Conservation (phyloP, 2,888 invertebrate species). For the Eupithecia insigniata region DNA sequence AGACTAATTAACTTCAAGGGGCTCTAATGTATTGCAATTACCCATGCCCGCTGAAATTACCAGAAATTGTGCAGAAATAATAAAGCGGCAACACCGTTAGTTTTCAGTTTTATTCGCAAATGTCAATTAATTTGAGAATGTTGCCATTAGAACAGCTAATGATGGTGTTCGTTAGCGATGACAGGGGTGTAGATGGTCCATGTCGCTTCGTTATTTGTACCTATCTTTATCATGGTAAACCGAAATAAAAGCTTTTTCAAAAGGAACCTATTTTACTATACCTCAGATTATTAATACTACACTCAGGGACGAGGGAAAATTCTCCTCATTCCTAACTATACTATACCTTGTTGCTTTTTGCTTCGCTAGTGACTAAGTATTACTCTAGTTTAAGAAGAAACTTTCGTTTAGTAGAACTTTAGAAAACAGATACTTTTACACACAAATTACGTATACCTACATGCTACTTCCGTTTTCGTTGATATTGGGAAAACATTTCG, state of each 20-base stretch:
- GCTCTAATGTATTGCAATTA: conserved; percentile 64
- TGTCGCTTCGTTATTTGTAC: not conserved
- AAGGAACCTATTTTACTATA: not conserved
- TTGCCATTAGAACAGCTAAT: not conserved
- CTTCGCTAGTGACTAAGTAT: not conserved
- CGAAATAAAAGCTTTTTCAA: not conserved
- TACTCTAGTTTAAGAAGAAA: not conserved
- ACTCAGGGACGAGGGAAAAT: too few relatives aligned
- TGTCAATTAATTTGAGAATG: conserved; percentile 21
- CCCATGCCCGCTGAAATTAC: conserved; percentile 44
- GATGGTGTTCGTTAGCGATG: conserved; percentile 1
- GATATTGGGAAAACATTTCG: not conserved
- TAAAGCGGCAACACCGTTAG: conserved; percentile 36
- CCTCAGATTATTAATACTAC: too few relatives aligned
- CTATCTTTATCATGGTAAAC: not conserved
- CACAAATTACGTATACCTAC: not conserved
- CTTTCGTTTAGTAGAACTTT: not conserved
- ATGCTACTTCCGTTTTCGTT: not conserved
- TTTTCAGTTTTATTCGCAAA: conserved; percentile 23
- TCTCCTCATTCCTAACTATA: too few relatives aligned
- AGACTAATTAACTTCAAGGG: conserved; percentile 71
- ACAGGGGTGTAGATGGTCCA: not conserved
- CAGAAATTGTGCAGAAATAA: conserved; percentile 40
- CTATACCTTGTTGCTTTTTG: not conserved
- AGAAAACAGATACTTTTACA: not conserved